Base-by-base conservation (phyloP, 92 coral and sea anemone species). In the Epizoanthus fatuus region DNA sequence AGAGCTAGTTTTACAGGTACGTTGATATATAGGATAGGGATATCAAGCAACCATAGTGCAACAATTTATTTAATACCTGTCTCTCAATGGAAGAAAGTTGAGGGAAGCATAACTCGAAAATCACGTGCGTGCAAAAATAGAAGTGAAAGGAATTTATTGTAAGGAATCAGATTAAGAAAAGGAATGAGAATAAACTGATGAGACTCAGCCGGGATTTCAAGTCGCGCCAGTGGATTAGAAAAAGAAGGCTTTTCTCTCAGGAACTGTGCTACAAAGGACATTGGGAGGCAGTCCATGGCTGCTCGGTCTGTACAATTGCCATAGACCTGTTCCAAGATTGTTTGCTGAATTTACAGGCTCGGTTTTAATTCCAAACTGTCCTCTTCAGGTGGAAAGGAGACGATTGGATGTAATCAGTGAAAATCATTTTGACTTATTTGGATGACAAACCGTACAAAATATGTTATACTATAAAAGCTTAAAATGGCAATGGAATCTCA, bases 141-240 rank as follows among this genome's bases (percentile, higher is more conserved):
- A 77, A 58, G 15, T 59, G 11, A 77, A 19, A 59, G 3, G 17
- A 60, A 20, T 62, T 40, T 15, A 60, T 58, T 45, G 11, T 11
- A 19, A 77, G 39, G 51, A 77, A 77, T 59, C 82, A 38, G 82
- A 77, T 77, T 77, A 77, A 15, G 49, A n/a, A 22, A 10, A 60
- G 70, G 47, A 77, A 77, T 77, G 63, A 20, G 70, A 59, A 75
- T 32, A 74, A 74, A 35, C 47, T 42, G 5, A 35, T 59, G 57
- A 13, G 82, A 40, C 82, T 77, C 69, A 77, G 65, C 82, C 70
- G 22, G 82, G 82, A 77, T 77, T 58, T 64, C 37, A 20, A 44
- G 69, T 20, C 57, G 82, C 70, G 70, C 47, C 69, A 77, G 11
- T 44, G 70, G 82, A 77, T 77, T 77, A 77, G 16, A 40, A 29